A percentile compares a stretch with the other conserved stretches of the same genome.
Evolutionary conservation across 2,888 invertebrate species (phyloP).

Genomic region (Furcula furcula): DNA sequence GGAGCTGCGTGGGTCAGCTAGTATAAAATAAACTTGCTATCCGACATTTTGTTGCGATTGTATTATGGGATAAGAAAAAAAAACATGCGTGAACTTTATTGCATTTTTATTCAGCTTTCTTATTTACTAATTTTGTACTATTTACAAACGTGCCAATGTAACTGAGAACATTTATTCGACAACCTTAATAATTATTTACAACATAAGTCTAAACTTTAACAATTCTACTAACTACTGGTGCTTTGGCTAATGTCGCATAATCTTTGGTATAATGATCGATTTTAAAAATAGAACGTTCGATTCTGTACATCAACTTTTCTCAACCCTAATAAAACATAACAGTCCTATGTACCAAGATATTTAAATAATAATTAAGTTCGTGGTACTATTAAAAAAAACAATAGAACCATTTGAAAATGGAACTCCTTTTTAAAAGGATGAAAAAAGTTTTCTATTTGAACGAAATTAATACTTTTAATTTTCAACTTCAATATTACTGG

Average conservation of each 20-base stretch:
- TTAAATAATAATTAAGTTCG: too few species aligned
- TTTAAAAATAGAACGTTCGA: conserved; percentile 12
- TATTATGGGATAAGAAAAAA: neutral
- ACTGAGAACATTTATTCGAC: conserved; percentile 50
- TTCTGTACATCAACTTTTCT: neutral
- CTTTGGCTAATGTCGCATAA: conserved; percentile 30
- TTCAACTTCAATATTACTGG: conserved; percentile 77
- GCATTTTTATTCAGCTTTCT: conserved; percentile 61
- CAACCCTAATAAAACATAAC: too few species aligned
- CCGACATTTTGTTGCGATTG: too few species aligned
- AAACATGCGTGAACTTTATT: conserved; percentile 42
- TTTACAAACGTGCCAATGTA: conserved; percentile 68
- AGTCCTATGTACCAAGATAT: too few species aligned
- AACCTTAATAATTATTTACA: conserved; percentile 65
- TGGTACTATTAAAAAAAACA: too few species aligned
- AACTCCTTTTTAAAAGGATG: too few species aligned
- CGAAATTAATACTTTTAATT: conserved; percentile 57
- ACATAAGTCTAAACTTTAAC: conserved; percentile 46
- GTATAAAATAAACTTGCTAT: too few species aligned
- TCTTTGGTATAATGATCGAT: conserved; percentile 47
- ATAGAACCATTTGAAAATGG: too few species aligned
- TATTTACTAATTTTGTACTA: conserved; percentile 60
- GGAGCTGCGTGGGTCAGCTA: too few species aligned
- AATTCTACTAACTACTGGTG: conserved; percentile 56
- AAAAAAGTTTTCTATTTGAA: too few species aligned